Evolutionary conservation across 1,140 invertebrate species (phyloP).

Genomic region (Cydia splendana): DNA sequence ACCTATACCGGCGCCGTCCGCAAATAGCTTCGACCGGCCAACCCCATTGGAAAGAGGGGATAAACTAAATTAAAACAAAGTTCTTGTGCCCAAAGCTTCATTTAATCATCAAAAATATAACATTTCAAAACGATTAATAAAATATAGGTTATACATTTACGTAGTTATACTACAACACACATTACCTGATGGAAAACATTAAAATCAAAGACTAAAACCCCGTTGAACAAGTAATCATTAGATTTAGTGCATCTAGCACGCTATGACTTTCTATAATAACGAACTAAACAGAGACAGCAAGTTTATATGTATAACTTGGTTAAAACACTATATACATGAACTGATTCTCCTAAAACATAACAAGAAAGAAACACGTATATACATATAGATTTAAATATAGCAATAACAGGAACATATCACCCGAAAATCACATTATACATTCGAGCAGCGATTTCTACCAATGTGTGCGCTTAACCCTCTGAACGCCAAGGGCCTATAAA

Average conservation of each 20-base stretch:
- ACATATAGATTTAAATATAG: slow-evolving; percentile 17
- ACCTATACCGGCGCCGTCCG: no score
- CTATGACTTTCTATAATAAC: background rate
- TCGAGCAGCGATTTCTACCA: background rate
- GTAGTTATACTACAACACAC: slow-evolving; percentile 21
- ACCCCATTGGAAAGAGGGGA: background rate
- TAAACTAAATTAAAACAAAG: slow-evolving; percentile 9
- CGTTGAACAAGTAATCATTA: background rate
- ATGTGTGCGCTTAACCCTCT: slow-evolving; percentile 8
- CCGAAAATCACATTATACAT: slow-evolving; percentile 25
- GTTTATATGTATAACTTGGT: background rate
- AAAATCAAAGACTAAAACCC: background rate
- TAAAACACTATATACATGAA: slow-evolving; percentile 20
- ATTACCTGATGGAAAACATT: background rate
- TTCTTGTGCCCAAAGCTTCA: slow-evolving; percentile 27
- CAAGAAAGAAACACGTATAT: slow-evolving; percentile 16
- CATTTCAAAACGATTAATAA: slow-evolving; percentile 34
- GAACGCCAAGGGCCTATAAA: slow-evolving; percentile 10
- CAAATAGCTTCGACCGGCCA: background rate
- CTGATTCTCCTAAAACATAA: slow-evolving; percentile 13
- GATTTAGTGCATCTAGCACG: background rate
- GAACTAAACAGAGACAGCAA: background rate
- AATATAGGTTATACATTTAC: slow-evolving; percentile 11
- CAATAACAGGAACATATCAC: slow-evolving; percentile 10
- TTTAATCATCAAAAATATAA: slow-evolving; percentile 36